phyloP scores from a whole-genome alignment of 2,888 invertebrate genomes.

The Octodonta nipae region DNA sequence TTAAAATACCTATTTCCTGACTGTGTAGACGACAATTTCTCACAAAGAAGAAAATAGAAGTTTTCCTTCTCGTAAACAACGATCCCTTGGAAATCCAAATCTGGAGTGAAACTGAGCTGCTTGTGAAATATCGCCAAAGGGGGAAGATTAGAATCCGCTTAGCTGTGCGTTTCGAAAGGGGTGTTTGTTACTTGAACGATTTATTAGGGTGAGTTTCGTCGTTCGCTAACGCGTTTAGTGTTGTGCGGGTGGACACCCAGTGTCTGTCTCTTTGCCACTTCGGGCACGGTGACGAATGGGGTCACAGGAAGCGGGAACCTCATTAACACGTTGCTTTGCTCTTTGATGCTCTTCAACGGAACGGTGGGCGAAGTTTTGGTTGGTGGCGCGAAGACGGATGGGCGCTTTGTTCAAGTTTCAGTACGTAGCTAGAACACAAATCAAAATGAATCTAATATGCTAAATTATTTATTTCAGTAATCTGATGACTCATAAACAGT shows the following conservation, averaged over 20 bases:
- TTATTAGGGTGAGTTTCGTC: conserved; percentile 28
- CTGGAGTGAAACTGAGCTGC: conserved; percentile 16
- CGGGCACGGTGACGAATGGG: conserved; percentile 30
- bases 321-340: conserved; percentile 32
- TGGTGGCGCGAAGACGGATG: too few relatives aligned
- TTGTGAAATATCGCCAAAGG: conserved; percentile 34
- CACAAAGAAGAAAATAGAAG: too few relatives aligned
- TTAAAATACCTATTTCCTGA: too few relatives aligned
- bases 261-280: conserved; percentile 19
- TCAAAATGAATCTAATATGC: too few relatives aligned
- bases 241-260: conserved; percentile 28
- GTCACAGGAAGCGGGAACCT: conserved; percentile 25
- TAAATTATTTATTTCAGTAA: too few relatives aligned
- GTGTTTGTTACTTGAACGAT: conserved; percentile 33
- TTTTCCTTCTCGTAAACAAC: too few relatives aligned
- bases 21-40: too few relatives aligned
- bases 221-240: conserved; percentile 33
- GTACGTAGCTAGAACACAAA: too few relatives aligned
- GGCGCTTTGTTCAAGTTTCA: too few relatives aligned
- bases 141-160: conserved; percentile 36
- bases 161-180: conserved; percentile 24
- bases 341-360: conserved; percentile 15
- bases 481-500: too few relatives aligned
- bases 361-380: conserved; percentile 5
- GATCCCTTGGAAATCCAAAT: too few relatives aligned